A percentile compares a stretch with the other conserved stretches of the same genome.
Evolutionary conservation across 2,113 vertebrate genomes (phyloP).

Genomic region (Ibidorhyncha struthersii): DNA sequence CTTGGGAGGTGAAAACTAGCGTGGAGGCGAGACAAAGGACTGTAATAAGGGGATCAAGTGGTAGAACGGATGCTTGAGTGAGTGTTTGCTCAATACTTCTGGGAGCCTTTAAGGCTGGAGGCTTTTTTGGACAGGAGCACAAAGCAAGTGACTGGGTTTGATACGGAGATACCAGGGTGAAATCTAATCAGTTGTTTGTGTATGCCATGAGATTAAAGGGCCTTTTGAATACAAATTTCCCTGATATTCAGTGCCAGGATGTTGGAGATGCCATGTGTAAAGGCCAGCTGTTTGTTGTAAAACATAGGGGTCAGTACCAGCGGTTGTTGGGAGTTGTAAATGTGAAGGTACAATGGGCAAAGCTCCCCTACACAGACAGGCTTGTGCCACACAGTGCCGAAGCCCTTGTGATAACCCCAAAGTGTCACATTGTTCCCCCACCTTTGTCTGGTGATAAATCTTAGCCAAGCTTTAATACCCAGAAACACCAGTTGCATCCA

Average conservation of each 20-base stretch:
- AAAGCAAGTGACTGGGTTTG: not conserved
- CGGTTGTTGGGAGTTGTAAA: not conserved
- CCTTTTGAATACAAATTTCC: not conserved
- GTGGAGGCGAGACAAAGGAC: accelerated
- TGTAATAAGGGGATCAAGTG: not conserved
- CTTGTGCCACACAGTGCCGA: not conserved
- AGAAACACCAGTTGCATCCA: not conserved
- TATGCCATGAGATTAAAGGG: not conserved
- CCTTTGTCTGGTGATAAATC: not conserved
- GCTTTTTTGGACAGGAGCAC: not conserved
- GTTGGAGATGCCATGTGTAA: not conserved
- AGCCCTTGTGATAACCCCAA: not conserved
- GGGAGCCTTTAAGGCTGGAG: not conserved
- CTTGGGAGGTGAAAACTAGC: not conserved
- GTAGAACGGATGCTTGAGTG: not conserved
- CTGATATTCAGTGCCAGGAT: accelerated
- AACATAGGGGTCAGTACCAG: not conserved
- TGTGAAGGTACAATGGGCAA: not conserved
- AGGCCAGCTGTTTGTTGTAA: not conserved
- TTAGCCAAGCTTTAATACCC: not conserved
- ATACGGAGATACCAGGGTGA: not conserved
- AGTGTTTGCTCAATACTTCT: accelerated
- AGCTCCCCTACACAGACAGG: not conserved
- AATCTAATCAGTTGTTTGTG: not conserved
- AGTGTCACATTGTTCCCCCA: too few relatives aligned